Base-by-base conservation (phyloP, 2,797 vertebrate species). In the Coilia nasus region DNA sequence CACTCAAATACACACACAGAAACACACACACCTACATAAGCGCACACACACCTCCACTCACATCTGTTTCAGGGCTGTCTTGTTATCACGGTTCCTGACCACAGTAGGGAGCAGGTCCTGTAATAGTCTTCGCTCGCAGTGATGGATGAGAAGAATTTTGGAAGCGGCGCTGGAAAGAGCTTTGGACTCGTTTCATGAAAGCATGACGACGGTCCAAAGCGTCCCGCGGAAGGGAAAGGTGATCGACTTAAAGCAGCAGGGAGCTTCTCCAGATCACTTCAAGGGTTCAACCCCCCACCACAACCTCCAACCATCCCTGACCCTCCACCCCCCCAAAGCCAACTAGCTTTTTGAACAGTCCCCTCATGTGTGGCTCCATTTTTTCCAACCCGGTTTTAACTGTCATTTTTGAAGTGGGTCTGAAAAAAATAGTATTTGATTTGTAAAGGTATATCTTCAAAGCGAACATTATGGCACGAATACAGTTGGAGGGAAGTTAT, bases 51-150 rank as follows among this genome's bases (percentile, higher is more conserved):
- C 67, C 90, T 83, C 47, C 10, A 47, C 56, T 17, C 92, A 93
- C 93, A 94, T 94, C 94, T 96, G 94, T 92, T 93, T 94, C 91
- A 88, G 82, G 84, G 87, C 91, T 86, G 90, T 88, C 93, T 92
- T 89, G 92, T 93, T 89, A 90, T 92, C 91, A 92, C 84, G 91
- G 91, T 89, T 88, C 88, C 91, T 86, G 88, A 89, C 89, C 93
- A 85, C 93, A 89, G 92, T 80, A 81, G 93, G 91, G 91, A 89
- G 89, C 88, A 81, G 71, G 78, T 85, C 83, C 81, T 85, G n/a
- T 92, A 88, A 92, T 91, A 89, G 91, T 88, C 89, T 89, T 91
- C 87, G 25, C 84, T 82, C 85, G 81, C 7, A 35, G 89, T 95
- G 95, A 96, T 95, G 94, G 93, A 95, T 94, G 94, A 92, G 89